A percentile compares a stretch with the other conserved stretches of the same genome.
Evolutionary conservation across 2,797 vertebrate species (phyloP).

Genomic region (Lithobates sylvaticus): DNA sequence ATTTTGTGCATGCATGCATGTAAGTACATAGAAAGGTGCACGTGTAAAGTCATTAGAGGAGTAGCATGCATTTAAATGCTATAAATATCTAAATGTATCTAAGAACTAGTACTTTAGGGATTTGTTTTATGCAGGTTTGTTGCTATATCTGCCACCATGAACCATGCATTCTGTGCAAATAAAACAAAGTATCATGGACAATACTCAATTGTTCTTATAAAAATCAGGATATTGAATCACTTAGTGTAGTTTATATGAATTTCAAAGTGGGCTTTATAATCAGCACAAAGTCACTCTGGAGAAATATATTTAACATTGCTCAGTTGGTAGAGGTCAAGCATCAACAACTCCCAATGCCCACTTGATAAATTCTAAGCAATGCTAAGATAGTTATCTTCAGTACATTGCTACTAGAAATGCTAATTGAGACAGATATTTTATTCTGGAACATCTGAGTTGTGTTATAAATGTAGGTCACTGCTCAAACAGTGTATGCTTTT

Average conservation of each 20-base stretch:
- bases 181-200: no score
- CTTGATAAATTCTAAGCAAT: not conserved
- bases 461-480: slow-evolving; percentile 44
- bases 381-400: not conserved
- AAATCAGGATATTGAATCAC: not conserved
- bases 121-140: no score
- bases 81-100: no score
- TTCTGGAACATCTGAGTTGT: slow-evolving; percentile 1
- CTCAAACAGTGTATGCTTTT: slow-evolving; percentile 57
- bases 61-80: no score
- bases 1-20: no score
- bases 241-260: not conserved
- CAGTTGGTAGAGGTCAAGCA: not conserved
- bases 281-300: not conserved
- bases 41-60: no score
- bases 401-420: slow-evolving; percentile 1
- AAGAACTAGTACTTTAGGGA: no score
- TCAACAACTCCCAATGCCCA: not conserved
- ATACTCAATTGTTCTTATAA: no score
- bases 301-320: not conserved
- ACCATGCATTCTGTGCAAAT: no score
- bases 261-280: not conserved
- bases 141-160: no score
- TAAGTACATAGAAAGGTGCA: no score
- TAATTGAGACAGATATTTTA: slow-evolving; percentile 41